Evolutionary conservation across 2,113 vertebrate species (phyloP).

Genomic region (Grus americana): DNA sequence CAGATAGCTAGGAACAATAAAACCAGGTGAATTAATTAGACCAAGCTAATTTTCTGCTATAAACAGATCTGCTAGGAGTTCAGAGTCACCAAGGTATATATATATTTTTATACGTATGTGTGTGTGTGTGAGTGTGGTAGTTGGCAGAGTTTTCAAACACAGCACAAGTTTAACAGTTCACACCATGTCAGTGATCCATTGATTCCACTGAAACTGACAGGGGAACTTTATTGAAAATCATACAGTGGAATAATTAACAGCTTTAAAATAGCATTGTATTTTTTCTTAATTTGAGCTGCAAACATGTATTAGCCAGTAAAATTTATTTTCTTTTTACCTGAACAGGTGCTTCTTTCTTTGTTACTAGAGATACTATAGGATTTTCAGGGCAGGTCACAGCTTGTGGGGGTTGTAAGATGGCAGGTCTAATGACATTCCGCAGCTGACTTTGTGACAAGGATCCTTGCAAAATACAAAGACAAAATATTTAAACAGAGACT

Average conservation of each 20-base stretch:
- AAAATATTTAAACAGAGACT: background rate
- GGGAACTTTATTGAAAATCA: background rate
- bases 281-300: background rate
- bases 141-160: background rate
- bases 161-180: background rate
- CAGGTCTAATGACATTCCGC: constrained; percentile 73
- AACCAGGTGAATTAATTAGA: background rate
- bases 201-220: background rate
- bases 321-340: constrained; percentile 58
- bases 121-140: background rate
- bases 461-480: constrained; percentile 64
- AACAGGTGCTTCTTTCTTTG: constrained; percentile 23
- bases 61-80: background rate
- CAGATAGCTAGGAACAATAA: constrained; percentile 61
- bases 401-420: constrained; percentile 73
- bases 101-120: background rate
- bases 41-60: background rate
- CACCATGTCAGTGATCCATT: background rate
- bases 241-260: background rate
- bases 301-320: background rate
- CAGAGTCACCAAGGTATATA: background rate
- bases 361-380: background rate
- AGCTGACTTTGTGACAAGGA: constrained; percentile 38
- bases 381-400: background rate
- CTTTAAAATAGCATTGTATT: background rate